Evolutionary conservation across 2,888 invertebrate species (phyloP).

Genomic region (Tenthredo livida): DNA sequence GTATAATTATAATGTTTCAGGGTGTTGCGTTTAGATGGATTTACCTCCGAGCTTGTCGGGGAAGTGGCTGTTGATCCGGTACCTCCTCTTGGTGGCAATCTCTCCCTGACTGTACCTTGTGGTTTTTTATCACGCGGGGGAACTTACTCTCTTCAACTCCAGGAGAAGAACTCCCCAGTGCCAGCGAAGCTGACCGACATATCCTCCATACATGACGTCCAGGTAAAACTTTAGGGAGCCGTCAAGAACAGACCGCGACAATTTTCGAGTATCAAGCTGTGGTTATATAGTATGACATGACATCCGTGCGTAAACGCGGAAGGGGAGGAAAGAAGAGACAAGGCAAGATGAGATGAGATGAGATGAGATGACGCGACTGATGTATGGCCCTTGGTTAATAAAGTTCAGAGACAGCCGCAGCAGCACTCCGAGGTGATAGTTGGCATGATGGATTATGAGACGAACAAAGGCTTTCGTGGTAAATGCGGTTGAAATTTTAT

Average conservation of each 20-base stretch:
- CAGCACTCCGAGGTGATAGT: constrained; percentile 22
- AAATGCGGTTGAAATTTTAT: constrained; percentile 32
- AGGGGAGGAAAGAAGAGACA: neutral
- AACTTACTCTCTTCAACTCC: constrained; percentile 81
- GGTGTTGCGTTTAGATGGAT: constrained; percentile 80
- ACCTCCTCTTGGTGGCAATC: constrained; percentile 66
- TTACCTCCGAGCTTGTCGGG: constrained; percentile 74
- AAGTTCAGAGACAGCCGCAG: neutral
- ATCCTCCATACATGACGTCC: constrained; percentile 65
- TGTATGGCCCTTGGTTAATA: constrained; percentile 33
- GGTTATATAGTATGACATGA: neutral
- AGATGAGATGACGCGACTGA: constrained; percentile 25
- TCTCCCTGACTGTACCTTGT: constrained; percentile 82
- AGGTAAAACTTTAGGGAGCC: constrained; percentile 62
- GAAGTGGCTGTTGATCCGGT: constrained; percentile 69
- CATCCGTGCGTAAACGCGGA: too few species aligned
- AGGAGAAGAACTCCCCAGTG: constrained; percentile 68
- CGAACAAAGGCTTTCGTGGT: constrained; percentile 19
- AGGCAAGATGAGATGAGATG: neutral
- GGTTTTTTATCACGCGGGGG: constrained; percentile 88
- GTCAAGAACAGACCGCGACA: constrained; percentile 15
- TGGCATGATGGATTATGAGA: constrained; percentile 23
- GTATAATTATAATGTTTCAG: constrained; percentile 59
- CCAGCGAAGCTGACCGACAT: constrained; percentile 65
- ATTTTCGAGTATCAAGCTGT: neutral